Base-by-base conservation (phyloP, 2,888 invertebrate genomes). In the Cantharis nigra region DNA sequence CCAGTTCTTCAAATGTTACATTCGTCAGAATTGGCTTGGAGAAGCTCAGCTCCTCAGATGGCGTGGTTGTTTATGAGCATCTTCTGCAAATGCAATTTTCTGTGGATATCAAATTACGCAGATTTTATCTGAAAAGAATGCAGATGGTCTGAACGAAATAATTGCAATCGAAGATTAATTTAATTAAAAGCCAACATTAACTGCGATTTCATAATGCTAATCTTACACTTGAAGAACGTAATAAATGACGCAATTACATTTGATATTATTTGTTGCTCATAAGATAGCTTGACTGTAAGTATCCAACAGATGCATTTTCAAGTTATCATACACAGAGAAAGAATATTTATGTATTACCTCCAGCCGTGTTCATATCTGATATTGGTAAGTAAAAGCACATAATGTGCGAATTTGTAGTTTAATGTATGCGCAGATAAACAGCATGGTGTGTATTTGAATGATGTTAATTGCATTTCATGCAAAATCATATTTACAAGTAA, bases 391-490 rank as follows among this genome's bases (percentile, higher is more conserved):
- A 83, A 83, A 84, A 83, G 79, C 79, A 82, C 81, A 83, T 84
- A 84, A 84, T 83, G 77, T 79, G 73, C 76, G 70, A 82, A 70
- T 80, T 80, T 78, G 79, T 77, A 78, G 77, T 76, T 75, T 75
- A 81, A 82, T 80, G 82, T 83, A 85, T 84, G 85, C 83, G 82
- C 83, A 84, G 83, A 83, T 82, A 82, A 84, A 81, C 83, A 79
- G 80, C 85, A 83, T 83, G 85, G 85, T 84, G 85, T 83, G 84
- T 83, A 80, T 83, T 84, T 84, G 85, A 85, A 83, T 86, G 86
- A 86, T 86, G 86, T 85, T 86, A 85, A 86, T 86, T 86, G 85
- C 83, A 82, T 86, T 86, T 84, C 81, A 83, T 82, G 85, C 85
- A 80, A 84, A 84, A 79, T 84, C 83, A 67, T 67, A 67, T 67